Conservation (phyloP, 2,888 invertebrate genomes). For the Phalera bucephala region DNA sequence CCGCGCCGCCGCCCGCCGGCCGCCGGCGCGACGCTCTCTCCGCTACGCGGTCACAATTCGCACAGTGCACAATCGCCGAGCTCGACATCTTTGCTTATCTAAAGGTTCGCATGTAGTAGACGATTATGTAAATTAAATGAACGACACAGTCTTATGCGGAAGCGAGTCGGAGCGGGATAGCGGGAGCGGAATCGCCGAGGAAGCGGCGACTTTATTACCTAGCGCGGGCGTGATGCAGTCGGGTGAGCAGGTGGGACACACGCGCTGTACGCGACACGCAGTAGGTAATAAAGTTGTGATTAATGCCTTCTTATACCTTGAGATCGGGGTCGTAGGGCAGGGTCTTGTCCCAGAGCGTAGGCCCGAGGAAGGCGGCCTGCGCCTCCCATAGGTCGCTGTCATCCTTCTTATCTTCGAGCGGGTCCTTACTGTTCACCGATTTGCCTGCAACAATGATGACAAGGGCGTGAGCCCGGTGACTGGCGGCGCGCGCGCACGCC, state of each 20-base stretch:
- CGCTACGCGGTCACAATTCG: slow-evolving; percentile 16
- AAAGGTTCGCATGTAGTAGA: slow-evolving; percentile 10
- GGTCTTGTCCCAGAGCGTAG: slow-evolving; percentile 98
- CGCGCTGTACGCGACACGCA: slow-evolving; percentile 67
- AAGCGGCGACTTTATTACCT: slow-evolving; percentile 63
- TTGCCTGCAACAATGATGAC: slow-evolving; percentile 83
- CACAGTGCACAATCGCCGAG: slow-evolving; percentile 31
- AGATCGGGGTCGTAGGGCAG: slow-evolving; percentile 96
- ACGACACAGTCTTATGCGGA: slow-evolving; percentile 15
- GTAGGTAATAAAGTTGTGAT: slow-evolving; percentile 69
- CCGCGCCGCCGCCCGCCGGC: not conserved
- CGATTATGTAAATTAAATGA: not conserved
- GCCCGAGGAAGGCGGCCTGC: slow-evolving; percentile 97
- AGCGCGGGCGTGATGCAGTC: slow-evolving; percentile 48
- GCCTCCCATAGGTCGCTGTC: slow-evolving; percentile 96
- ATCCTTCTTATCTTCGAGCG: slow-evolving; percentile 88
- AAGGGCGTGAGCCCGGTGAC: slow-evolving; percentile 55
- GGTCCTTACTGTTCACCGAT: slow-evolving; percentile 84
- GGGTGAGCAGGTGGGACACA: slow-evolving; percentile 47
- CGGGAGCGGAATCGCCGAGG: slow-evolving; percentile 10
- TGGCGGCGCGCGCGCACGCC: slow-evolving; percentile 17
- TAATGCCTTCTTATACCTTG: slow-evolving; percentile 92
- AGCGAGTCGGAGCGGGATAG: slow-evolving; percentile 13
- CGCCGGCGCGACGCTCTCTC: slow-evolving; percentile 1
- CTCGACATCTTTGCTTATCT: slow-evolving; percentile 5